Conservation (phyloP, 1,140 invertebrate genomes). For the Whitmania pigra region DNA sequence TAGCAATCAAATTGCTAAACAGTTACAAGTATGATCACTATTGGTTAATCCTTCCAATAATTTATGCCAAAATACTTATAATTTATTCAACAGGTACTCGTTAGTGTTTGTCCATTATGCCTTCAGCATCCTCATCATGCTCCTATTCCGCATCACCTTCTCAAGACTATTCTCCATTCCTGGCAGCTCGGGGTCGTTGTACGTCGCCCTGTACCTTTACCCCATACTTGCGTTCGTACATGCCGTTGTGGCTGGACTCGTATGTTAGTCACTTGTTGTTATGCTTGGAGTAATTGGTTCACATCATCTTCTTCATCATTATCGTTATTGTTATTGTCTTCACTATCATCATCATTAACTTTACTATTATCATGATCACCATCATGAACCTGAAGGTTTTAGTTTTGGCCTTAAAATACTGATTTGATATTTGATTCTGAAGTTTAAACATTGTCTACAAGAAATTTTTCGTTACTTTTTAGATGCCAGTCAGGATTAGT, state of each 20-base stretch:
- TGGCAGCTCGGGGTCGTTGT: constrained; percentile 56
- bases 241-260: constrained; percentile 71
- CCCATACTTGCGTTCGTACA: constrained; percentile 76
- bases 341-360: neutral
- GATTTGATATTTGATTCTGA: no score
- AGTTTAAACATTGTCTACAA: no score
- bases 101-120: constrained; percentile 85
- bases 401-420: no score
- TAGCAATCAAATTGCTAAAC: no score
- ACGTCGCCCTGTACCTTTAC: constrained; percentile 85
- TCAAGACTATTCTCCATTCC: constrained; percentile 54
- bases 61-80: no score
- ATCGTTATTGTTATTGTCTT: neutral
- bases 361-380: neutral
- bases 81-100: constrained; percentile 60
- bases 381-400: neutral
- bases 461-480: no score
- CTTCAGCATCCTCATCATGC: constrained; percentile 63
- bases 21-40: no score
- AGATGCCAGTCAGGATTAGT: no score
- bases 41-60: no score
- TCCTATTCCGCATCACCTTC: constrained; percentile 60
- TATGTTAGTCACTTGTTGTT: constrained; percentile 34
- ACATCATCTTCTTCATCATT: neutral
- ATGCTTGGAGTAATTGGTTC: neutral